A percentile compares a stretch with the other conserved stretches of the same genome.
phyloP scores from a whole-genome alignment of 2,113 vertebrate genomes.

The Psephotus haematonotus region DNA sequence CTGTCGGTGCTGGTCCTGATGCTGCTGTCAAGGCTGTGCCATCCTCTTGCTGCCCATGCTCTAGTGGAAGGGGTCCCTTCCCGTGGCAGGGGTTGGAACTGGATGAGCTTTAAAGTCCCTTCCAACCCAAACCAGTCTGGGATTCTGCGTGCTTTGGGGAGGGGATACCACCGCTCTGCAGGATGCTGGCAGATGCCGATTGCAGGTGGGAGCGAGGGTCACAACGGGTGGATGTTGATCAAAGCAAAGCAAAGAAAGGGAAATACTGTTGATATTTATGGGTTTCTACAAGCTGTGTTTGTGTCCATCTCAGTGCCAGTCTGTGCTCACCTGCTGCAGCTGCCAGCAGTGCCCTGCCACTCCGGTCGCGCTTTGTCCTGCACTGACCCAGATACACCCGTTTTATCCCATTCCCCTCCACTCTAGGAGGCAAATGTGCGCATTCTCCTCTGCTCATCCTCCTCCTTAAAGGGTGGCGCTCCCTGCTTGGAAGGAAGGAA shows the following conservation, averaged over 20 bases:
- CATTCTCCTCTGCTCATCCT: background rate
- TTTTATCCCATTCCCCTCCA: background rate
- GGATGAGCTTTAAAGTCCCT: background rate
- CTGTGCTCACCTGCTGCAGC: background rate
- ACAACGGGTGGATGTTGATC: rapidly evolving
- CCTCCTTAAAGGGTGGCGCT: background rate
- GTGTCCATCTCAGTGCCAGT: rapidly evolving
- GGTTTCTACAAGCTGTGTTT: background rate
- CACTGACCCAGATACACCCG: background rate
- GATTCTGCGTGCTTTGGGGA: background rate
- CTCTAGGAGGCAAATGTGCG: background rate
- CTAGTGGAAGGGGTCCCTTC: background rate
- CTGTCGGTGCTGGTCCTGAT: background rate
- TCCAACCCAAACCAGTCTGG: background rate
- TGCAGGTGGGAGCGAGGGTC: background rate
- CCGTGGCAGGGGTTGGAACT: background rate
- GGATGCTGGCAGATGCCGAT: background rate
- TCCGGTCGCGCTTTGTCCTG: background rate
- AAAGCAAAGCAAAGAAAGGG: rapidly evolving
- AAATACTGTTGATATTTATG: rapidly evolving
- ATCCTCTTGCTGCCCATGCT: rapidly evolving
- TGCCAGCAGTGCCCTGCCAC: background rate
- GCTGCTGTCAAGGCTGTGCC: background rate
- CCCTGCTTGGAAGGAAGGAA: background rate
- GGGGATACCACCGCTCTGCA: rapidly evolving